These are phyloP conservation scores for Ametastegia equiseti DNA, from an alignment of 2,888 invertebrate genomes.

Conservation along the genomic window DNA sequence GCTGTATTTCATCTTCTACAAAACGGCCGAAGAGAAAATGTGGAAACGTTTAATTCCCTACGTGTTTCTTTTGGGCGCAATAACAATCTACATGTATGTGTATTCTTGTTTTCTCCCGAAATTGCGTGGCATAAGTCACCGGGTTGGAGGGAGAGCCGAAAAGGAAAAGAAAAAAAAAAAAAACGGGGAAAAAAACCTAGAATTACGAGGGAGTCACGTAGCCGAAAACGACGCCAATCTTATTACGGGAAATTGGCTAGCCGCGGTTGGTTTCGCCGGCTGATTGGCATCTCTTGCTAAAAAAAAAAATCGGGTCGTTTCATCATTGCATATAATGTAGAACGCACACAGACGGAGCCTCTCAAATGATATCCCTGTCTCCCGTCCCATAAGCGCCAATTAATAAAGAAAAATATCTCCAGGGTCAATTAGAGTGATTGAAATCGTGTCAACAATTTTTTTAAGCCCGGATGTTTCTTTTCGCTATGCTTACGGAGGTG, in stretches of 20 bases:
- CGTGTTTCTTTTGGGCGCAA: not conserved
- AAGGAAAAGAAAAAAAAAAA: not conserved
- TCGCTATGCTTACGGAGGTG: not conserved
- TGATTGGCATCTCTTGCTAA: not conserved
- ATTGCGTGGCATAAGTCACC: not conserved
- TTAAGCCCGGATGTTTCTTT: no score
- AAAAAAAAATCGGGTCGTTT: not conserved
- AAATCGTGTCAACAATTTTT: not conserved
- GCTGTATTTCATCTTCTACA: no score
- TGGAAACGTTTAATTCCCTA: no score
- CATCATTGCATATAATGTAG: not conserved
- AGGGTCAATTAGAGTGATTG: not conserved
- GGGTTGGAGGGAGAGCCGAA: no score
- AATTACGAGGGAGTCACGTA: constrained; percentile 12
- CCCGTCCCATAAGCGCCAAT: not conserved
- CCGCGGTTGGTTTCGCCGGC: not conserved
- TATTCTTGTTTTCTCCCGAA: not conserved
- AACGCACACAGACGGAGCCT: not conserved
- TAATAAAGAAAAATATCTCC: no score
- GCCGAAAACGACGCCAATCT: constrained; percentile 25
- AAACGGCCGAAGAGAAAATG: no score
- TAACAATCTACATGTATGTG: no score
- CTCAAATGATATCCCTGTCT: not conserved
- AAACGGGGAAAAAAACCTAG: no score
- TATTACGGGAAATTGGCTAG: not conserved